Evolutionary conservation across 2,113 vertebrate genomes (phyloP).

Genomic region (Phasianus colchicus): DNA sequence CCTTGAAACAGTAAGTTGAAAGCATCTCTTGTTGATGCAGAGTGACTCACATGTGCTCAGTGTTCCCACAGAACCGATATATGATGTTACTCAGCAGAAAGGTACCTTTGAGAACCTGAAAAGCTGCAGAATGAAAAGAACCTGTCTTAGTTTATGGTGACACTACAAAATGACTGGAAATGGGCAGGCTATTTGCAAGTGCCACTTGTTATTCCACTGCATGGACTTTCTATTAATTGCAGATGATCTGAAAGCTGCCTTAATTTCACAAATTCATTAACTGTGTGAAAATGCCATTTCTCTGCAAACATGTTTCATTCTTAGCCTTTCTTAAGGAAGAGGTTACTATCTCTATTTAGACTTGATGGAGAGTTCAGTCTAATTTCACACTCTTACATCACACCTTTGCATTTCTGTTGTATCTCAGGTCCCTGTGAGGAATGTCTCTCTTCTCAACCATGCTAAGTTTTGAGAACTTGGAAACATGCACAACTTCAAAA

Average conservation of each 20-base stretch:
- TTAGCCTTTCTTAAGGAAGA: background rate
- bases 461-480: background rate
- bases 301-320: background rate
- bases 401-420: fast-evolving
- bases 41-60: background rate
- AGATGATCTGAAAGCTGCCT: background rate
- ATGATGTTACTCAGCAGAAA: background rate
- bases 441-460: background rate
- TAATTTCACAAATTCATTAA: background rate
- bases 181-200: background rate
- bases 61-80: background rate
- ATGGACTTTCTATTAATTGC: background rate
- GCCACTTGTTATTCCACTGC: background rate
- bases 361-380: background rate
- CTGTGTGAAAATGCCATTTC: background rate
- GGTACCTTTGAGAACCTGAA: background rate
- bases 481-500: background rate
- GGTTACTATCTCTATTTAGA: background rate
- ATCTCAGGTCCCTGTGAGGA: background rate
- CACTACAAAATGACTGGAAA: background rate
- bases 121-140: background rate
- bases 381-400: background rate
- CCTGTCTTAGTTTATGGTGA: background rate
- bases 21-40: background rate
- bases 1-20: background rate